A percentile compares a stretch with the other conserved stretches of the same genome.
phyloP scores from a whole-genome alignment of 2,113 vertebrate genomes.

The Syngnathus typhle region DNA sequence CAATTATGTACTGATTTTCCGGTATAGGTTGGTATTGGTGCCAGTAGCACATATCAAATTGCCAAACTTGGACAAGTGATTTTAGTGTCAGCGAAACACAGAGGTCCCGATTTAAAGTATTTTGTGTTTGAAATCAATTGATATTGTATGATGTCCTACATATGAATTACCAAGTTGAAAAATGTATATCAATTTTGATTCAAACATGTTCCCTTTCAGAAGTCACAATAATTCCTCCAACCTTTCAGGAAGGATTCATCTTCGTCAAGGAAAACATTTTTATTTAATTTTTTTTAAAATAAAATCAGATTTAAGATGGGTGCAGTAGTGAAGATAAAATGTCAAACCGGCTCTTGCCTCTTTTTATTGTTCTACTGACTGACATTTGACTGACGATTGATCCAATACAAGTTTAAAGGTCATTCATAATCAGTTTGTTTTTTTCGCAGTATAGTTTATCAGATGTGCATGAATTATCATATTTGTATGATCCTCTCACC shows the following conservation, averaged over 20 bases:
- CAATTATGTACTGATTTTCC: background rate
- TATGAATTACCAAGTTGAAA: background rate
- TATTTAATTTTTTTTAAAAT: background rate
- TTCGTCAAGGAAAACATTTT: background rate
- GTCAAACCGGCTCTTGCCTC: background rate
- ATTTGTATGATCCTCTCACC: conserved; percentile 1
- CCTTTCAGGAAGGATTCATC: background rate
- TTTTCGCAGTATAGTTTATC: background rate
- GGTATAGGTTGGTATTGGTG: no score
- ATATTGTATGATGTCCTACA: background rate
- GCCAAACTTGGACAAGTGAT: background rate
- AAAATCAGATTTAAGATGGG: background rate
- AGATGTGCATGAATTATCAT: background rate
- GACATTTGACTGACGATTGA: conserved; percentile 3
- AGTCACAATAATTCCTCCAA: background rate
- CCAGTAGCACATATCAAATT: background rate
- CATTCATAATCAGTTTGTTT: background rate
- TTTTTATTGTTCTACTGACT: background rate
- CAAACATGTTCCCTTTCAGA: background rate
- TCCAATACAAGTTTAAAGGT: background rate
- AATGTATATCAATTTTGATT: background rate
- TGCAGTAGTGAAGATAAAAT: background rate
- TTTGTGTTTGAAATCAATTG: no score
- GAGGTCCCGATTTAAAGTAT: no score
- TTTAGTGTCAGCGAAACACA: background rate